Evolutionary conservation across 1,140 invertebrate species (phyloP), one percentile per base, ranked within the genome.

Genomic region (Halictus rubicundus): DNA sequence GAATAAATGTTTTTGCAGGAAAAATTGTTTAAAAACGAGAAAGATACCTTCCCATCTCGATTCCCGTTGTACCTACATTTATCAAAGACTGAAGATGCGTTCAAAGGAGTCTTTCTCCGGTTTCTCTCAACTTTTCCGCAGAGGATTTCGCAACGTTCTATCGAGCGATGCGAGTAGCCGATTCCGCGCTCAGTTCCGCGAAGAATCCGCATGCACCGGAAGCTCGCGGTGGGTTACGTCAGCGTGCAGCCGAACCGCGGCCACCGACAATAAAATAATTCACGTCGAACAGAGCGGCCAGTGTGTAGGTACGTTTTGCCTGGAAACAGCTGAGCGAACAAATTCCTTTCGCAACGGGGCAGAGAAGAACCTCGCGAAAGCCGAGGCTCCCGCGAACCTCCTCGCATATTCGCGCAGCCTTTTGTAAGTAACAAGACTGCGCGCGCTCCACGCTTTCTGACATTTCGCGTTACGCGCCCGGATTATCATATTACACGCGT

Each of bases 401-500:
- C 42, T 10, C 49, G 49, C 49, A 12, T 12, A 12, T 37, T 61
- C 12, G 54, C 23, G 10, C n/a, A 10, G 49, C 60, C 32, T 63
- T 23, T 57, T 54, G 49, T 61, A 69, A 77, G 49, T 61, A 69
- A 77, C 42, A 16, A 70, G 66, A 77, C 46, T 42, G 69, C 6
- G 49, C 7, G 23, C 14, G 79, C 59, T 49, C 12, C 52, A 68
- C 32, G 23, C n/a, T 63, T 74, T 52, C 59, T 46, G 78, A 84
- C 82, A 80, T 85, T 85, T 85, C 68, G 77, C 71, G 57, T 72
- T 84, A 80, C 75, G 42, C 68, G 82, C 42, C 39, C 70, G 46
- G 39, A 86, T 86, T 86, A 86, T 85, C 83, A 82, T 86, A 86
- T 82, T 87, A 78, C 85, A 78, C 71, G 68, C 66, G 76, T 63